Conservation (phyloP, 2,888 invertebrate genomes). For the Philaethria dido region DNA sequence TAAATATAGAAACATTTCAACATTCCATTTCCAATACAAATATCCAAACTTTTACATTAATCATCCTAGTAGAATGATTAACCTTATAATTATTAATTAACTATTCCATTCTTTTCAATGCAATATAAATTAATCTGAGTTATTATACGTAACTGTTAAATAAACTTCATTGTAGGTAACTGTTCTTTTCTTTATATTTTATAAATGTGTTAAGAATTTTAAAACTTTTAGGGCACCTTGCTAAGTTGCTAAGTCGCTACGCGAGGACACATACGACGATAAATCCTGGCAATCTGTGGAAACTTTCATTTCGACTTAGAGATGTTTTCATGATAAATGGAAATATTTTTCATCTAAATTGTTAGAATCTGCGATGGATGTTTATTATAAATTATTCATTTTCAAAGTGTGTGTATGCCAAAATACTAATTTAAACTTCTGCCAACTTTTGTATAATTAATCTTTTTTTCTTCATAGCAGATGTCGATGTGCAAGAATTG, state of each 20-base stretch:
- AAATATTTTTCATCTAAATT: constrained; percentile 29
- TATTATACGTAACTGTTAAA: background rate
- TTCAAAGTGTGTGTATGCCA: background rate
- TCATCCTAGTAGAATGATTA: too few species aligned
- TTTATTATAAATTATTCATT: constrained; percentile 2
- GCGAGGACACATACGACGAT: constrained; percentile 29
- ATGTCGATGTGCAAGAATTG: too few species aligned
- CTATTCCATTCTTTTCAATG: too few species aligned
- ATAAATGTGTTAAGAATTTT: constrained; percentile 15
- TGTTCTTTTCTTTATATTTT: background rate
- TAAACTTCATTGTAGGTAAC: background rate
- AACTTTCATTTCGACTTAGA: constrained; percentile 32
- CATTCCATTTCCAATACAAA: too few species aligned
- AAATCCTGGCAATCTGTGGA: constrained; percentile 31
- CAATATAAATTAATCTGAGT: too few species aligned
- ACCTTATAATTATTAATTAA: too few species aligned
- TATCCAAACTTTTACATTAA: too few species aligned
- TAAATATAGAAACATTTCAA: too few species aligned
- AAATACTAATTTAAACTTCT: background rate
- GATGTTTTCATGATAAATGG: constrained; percentile 23
- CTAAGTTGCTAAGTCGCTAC: constrained; percentile 22
- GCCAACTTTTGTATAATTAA: background rate
- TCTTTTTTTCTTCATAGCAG: too few species aligned
- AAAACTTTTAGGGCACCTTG: constrained; percentile 12
- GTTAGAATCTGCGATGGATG: background rate